phyloP scores from a whole-genome alignment of 2,888 invertebrate genomes.

The Odontomyia ornata region DNA sequence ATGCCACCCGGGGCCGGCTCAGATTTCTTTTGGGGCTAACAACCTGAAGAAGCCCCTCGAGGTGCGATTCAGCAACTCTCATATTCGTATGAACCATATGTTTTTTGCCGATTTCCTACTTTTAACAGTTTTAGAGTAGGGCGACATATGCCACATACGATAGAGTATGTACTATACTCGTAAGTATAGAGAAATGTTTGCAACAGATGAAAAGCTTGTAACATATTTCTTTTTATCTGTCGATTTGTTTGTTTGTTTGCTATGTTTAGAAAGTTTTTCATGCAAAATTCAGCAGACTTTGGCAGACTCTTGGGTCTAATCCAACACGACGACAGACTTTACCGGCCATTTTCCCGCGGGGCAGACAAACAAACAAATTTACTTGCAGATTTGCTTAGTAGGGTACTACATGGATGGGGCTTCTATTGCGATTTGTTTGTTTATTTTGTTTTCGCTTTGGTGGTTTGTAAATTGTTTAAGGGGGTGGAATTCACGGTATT shows the following conservation, averaged over 20 bases:
- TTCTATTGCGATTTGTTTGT: background rate
- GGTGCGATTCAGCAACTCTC: no score
- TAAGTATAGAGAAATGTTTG: no score
- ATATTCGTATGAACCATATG: no score
- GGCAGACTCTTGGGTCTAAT: background rate
- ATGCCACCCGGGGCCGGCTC: background rate
- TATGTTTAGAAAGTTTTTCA: no score
- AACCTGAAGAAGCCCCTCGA: background rate
- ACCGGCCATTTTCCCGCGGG: background rate
- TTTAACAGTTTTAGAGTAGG: no score
- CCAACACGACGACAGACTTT: background rate
- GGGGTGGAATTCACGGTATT: background rate
- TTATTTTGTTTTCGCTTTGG: background rate
- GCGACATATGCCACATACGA: no score
- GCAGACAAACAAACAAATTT: background rate
- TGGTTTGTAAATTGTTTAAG: background rate
- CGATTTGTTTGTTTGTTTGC: no score
- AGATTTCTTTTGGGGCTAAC: background rate
- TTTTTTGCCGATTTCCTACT: no score
- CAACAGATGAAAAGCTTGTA: no score
- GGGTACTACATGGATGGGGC: background rate
- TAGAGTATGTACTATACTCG: no score
- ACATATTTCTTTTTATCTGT: no score
- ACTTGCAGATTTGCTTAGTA: background rate
- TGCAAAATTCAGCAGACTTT: no score